Conservation (phyloP, 1,140 invertebrate species). For the Lethocerus indicus region DNA sequence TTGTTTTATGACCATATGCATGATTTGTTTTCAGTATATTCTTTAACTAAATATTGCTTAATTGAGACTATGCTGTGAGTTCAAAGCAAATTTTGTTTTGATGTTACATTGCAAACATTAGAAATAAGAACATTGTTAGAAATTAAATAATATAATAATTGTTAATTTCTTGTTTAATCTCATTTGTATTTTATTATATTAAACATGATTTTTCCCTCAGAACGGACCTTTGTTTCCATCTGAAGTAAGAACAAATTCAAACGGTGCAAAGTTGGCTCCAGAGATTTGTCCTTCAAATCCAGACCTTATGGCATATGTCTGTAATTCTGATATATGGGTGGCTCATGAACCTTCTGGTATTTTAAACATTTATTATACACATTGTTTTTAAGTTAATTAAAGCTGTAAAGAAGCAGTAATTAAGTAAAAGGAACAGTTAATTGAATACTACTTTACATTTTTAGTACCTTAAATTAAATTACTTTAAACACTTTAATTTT, state of each 20-base stretch:
- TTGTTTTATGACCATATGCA: too few species aligned
- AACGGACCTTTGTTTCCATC: constrained; percentile 47
- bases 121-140: too few species aligned
- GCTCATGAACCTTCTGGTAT: constrained; percentile 57
- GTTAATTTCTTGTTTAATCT: not conserved
- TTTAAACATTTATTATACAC: not conserved
- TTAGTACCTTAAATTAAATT: too few species aligned
- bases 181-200: not conserved
- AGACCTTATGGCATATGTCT: constrained; percentile 77
- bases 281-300: constrained; percentile 81
- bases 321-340: constrained; percentile 79
- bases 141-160: not conserved
- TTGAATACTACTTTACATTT: too few species aligned
- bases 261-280: constrained; percentile 62
- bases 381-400: not conserved
- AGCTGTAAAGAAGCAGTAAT: not conserved
- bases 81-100: too few species aligned
- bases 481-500: too few species aligned
- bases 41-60: too few species aligned
- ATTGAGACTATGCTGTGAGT: too few species aligned
- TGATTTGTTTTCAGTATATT: too few species aligned
- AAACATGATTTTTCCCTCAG: constrained; percentile 26
- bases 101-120: too few species aligned
- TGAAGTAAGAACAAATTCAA: constrained; percentile 43
- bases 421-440: too few species aligned